Evolutionary conservation across 2,888 invertebrate genomes (phyloP), one percentile per base, ranked within the genome.

Genomic region (Eustalomyia histrio): DNA sequence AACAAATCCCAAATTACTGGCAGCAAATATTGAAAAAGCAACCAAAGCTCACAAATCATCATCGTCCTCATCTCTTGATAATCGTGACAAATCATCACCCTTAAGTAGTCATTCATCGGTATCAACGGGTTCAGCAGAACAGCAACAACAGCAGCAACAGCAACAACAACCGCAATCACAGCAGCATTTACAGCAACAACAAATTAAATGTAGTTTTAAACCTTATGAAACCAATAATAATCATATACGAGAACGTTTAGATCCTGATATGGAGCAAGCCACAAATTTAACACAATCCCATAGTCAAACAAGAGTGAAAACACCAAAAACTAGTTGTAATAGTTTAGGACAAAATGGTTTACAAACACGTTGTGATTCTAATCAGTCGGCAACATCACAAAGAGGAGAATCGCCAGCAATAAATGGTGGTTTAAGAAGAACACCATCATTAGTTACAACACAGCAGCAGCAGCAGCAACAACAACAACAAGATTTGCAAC

Each of bases 1-100:
- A 29, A 95, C 96, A 67, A 94, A 94, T 89, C 93, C 95, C 71
- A 95, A 95, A 87, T 92, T 95, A 79, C 92, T 95, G 85, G 94
- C 94, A 84, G 94, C 94, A 82, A 94, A 94, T 76, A 93, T 94
- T 73, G 95, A 95, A 86, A 95, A 95, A 88, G 92, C 93, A 53
- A 93, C 92, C 87, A 92, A 92, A 86, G 90, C 91, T 58, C 84
- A 86, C 10, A 94, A 94, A 87, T 85, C 82, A 65, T 63, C 83
- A 78, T 60, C 89, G 90, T 72, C 63, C 52, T 82, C 75, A 76
- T 80, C 83, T 33, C 50, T 74, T n/a, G 90, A 91, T 53, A 88
- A 90, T 21, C 92, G 93, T 74, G 95, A 95, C 43, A 95, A 95
- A 88, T 91, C 92, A 9, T 92, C 92, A 29, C 92, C 92, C 21